These are phyloP conservation scores for Lerista edwardsae DNA, from an alignment of 2,797 vertebrate species.

Conservation along the genomic window DNA sequence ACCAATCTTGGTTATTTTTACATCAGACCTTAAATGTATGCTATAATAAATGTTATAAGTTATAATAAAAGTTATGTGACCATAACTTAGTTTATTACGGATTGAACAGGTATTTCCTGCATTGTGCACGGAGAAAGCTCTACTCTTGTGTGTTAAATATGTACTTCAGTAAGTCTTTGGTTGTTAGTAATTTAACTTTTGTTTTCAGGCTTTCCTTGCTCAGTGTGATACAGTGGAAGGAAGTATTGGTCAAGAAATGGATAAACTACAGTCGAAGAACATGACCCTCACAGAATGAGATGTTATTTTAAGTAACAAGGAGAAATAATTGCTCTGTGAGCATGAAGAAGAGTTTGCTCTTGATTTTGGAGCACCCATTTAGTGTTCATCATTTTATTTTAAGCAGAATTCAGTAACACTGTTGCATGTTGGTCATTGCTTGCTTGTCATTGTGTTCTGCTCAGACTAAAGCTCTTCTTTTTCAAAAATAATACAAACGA, in stretches of 20 bases:
- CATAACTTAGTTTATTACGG: too few species aligned
- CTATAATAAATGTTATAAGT: neutral
- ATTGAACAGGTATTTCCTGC: neutral
- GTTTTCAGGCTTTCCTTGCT: slow-evolving; percentile 88
- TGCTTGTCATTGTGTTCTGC: slow-evolving; percentile 64
- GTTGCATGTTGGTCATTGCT: slow-evolving; percentile 62
- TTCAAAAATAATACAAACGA: slow-evolving; percentile 56
- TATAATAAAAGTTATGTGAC: too few species aligned
- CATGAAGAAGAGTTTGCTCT: slow-evolving; percentile 75
- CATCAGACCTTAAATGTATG: neutral
- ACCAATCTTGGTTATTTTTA: neutral
- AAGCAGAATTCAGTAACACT: slow-evolving; percentile 62
- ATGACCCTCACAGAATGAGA: slow-evolving; percentile 86
- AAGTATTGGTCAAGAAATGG: slow-evolving; percentile 93
- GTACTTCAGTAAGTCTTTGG: neutral
- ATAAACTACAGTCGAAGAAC: slow-evolving; percentile 92
- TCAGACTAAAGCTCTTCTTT: slow-evolving; percentile 54
- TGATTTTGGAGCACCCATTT: slow-evolving; percentile 73
- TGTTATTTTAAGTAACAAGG: slow-evolving; percentile 48
- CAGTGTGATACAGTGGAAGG: slow-evolving; percentile 94
- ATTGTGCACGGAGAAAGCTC: neutral
- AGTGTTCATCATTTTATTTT: slow-evolving; percentile 8
- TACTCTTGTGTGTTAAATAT: slow-evolving; percentile 3
- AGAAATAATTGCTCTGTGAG: slow-evolving; percentile 85
- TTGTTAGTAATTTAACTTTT: slow-evolving; percentile 35